These are phyloP conservation scores for Drosophila robusta DNA, from an alignment of 2,888 invertebrate genomes.

Conservation along the genomic window DNA sequence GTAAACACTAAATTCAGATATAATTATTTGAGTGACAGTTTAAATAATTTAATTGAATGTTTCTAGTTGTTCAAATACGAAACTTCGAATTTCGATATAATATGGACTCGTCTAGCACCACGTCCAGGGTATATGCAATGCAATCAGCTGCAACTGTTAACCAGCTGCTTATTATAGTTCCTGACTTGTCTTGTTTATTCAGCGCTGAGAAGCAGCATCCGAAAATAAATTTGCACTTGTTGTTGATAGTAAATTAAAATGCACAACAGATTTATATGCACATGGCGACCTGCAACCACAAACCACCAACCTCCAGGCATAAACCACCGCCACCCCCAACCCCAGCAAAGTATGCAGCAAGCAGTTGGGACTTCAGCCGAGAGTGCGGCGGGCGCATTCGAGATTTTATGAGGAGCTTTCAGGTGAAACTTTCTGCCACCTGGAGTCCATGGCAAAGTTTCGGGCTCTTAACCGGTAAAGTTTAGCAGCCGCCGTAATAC, in stretches of 20 bases:
- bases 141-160: not conserved
- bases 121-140: constrained; percentile 6
- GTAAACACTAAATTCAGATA: too few species aligned
- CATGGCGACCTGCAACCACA: constrained; percentile 2
- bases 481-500: constrained; percentile 10
- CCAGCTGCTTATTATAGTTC: not conserved
- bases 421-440: constrained; percentile 40
- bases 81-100: too few species aligned
- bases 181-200: constrained; percentile 20
- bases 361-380: constrained; percentile 13
- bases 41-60: too few species aligned
- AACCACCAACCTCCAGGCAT: not conserved
- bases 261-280: constrained; percentile 53
- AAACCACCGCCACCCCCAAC: not conserved
- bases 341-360: constrained; percentile 6
- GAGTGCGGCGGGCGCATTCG: constrained; percentile 24
- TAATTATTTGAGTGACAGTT: too few species aligned
- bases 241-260: constrained; percentile 52
- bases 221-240: constrained; percentile 47
- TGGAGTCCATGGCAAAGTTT: constrained; percentile 38
- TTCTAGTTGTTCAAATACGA: too few species aligned
- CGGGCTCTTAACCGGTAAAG: constrained; percentile 9
- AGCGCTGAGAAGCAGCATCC: not conserved
- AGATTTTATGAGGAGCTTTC: constrained; percentile 31
- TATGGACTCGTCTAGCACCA: too few species aligned